Evolutionary conservation across 2,888 invertebrate species (phyloP).

Genomic region (Oxytorus armatus): DNA sequence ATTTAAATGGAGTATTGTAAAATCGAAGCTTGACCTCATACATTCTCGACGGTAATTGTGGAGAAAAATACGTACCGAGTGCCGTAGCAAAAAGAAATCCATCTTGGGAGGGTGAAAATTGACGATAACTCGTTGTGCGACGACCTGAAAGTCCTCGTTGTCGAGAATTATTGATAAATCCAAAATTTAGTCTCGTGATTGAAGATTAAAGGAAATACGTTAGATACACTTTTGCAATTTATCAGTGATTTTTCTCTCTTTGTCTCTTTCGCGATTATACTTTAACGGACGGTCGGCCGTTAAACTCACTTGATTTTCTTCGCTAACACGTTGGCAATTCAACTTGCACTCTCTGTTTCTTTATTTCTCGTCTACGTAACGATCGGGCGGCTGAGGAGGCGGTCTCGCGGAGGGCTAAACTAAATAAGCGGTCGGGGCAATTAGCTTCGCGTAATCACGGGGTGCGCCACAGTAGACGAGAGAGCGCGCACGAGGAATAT

Average conservation of each 20-base stretch:
- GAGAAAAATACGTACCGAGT: no score
- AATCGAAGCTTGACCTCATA: no score
- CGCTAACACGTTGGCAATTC: conserved; percentile 32
- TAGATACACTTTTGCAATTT: no score
- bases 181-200: no score
- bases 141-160: no score
- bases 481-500: conserved; percentile 39
- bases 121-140: no score
- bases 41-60: no score
- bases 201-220: no score
- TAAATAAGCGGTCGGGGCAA: conserved; percentile 73
- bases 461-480: conserved; percentile 63
- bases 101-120: no score
- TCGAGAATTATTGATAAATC: no score
- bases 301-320: conserved; percentile 13
- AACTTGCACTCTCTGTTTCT: conserved; percentile 1
- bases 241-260: not conserved
- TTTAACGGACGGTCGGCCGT: conserved; percentile 16
- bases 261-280: conserved; percentile 13
- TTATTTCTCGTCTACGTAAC: conserved; percentile 22
- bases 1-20: no score
- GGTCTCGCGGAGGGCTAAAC: conserved; percentile 66
- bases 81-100: no score
- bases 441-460: conserved; percentile 73
- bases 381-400: conserved; percentile 47